Evolutionary conservation across 1,140 invertebrate genomes (phyloP).

Genomic region (Leptopilina clavipes): DNA sequence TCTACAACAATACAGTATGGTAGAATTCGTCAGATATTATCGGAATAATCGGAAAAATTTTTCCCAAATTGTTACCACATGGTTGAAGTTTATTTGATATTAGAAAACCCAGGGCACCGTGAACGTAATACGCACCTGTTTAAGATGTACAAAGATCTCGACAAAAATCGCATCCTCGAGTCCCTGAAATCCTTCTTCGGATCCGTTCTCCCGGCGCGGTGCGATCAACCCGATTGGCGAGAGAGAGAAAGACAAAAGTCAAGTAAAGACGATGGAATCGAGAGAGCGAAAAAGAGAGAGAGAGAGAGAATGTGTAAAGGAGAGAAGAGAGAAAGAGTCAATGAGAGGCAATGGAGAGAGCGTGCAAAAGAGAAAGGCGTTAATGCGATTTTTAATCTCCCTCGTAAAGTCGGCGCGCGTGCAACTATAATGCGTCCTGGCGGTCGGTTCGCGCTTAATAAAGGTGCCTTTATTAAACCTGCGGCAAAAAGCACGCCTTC

Average conservation of each 20-base stretch:
- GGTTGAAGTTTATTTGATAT: too few species aligned
- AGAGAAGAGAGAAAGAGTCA: constrained; percentile 38
- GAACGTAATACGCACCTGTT: constrained; percentile 34
- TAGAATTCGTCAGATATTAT: too few species aligned
- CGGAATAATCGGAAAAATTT: too few species aligned
- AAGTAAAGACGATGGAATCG: constrained; percentile 21
- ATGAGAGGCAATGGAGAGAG: constrained; percentile 30
- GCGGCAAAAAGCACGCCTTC: constrained; percentile 35
- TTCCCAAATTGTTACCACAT: too few species aligned
- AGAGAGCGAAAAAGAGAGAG: constrained; percentile 36
- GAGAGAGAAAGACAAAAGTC: constrained; percentile 14
- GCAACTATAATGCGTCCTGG: constrained; percentile 49
- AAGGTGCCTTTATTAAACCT: constrained; percentile 54
- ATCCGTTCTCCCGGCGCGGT: constrained; percentile 28
- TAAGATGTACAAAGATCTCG: constrained; percentile 36
- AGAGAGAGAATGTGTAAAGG: constrained; percentile 34
- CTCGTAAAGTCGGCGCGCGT: constrained; percentile 57
- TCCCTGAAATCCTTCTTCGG: constrained; percentile 24
- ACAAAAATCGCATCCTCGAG: constrained; percentile 43
- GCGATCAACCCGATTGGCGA: constrained; percentile 36
- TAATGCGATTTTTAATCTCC: constrained; percentile 63
- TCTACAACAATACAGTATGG: too few species aligned
- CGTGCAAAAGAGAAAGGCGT: constrained; percentile 50
- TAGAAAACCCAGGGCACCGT: constrained; percentile 28
- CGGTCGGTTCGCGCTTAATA: constrained; percentile 50